Conservation (phyloP, 2,888 invertebrate species). For the Hemicrepidius hirtus region DNA sequence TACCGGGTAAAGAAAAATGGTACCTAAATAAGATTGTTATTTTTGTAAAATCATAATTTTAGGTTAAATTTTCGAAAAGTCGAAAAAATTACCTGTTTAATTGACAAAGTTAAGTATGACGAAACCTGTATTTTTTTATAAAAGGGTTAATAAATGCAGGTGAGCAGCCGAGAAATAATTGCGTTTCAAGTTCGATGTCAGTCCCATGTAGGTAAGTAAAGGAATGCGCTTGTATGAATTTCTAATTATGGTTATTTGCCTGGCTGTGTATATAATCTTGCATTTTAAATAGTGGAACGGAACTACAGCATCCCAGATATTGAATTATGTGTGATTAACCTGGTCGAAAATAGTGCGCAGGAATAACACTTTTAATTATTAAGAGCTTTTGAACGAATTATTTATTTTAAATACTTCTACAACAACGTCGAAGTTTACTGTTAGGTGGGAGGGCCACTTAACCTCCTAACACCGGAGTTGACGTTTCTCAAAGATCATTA, state of each 20-base stretch:
- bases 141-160: slow-evolving; percentile 42
- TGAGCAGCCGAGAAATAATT: slow-evolving; percentile 49
- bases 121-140: slow-evolving; percentile 20
- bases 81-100: background rate
- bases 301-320: slow-evolving; percentile 38
- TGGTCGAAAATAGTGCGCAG: slow-evolving; percentile 34
- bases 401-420: slow-evolving; percentile 35
- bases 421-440: slow-evolving; percentile 50
- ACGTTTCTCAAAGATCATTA: slow-evolving; percentile 53
- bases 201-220: slow-evolving; percentile 50
- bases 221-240: slow-evolving; percentile 53
- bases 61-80: background rate
- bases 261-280: slow-evolving; percentile 49
- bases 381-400: slow-evolving; percentile 27
- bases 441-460: slow-evolving; percentile 55
- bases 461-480: slow-evolving; percentile 53
- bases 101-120: background rate
- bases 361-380: slow-evolving; percentile 19
- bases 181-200: slow-evolving; percentile 48
- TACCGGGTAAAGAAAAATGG: too few relatives aligned
- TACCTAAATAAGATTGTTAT: too few relatives aligned
- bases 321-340: slow-evolving; percentile 39
- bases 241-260: slow-evolving; percentile 52
- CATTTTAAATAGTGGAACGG: slow-evolving; percentile 47
- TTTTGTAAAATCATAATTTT: too few relatives aligned